phyloP scores from a whole-genome alignment of 1,140 invertebrate genomes.

The Manduca sexta region DNA sequence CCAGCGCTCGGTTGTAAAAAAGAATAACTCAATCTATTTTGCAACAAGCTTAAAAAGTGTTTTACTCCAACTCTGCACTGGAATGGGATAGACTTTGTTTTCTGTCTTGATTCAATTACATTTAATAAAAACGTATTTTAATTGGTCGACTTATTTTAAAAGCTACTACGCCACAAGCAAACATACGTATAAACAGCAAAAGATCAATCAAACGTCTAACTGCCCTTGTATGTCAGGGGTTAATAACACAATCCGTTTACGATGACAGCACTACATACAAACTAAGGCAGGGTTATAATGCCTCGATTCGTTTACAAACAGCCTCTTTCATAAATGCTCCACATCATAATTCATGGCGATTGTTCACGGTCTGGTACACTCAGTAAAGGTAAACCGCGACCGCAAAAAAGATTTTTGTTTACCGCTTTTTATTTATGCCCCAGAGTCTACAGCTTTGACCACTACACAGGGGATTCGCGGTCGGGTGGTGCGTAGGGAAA shows the following conservation, averaged over 20 bases:
- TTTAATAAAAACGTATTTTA: too few species aligned
- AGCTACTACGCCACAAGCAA: too few species aligned
- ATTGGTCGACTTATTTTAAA: too few species aligned
- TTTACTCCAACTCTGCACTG: too few species aligned
- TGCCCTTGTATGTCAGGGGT: too few species aligned
- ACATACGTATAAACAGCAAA: too few species aligned
- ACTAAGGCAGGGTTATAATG: slow-evolving; percentile 39
- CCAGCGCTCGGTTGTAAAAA: too few species aligned
- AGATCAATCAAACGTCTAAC: slow-evolving; percentile 46
- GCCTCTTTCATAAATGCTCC: slow-evolving; percentile 55
- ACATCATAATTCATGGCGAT: slow-evolving; percentile 63
- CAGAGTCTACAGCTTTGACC: slow-evolving; percentile 45
- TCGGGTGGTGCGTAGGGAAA: slow-evolving; percentile 29
- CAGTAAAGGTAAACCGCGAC: slow-evolving; percentile 60
- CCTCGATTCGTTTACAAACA: slow-evolving; percentile 54
- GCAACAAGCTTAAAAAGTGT: too few species aligned
- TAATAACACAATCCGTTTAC: slow-evolving; percentile 49
- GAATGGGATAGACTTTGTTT: too few species aligned
- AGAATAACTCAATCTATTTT: too few species aligned
- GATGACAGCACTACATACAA: slow-evolving; percentile 36
- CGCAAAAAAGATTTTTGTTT: slow-evolving; percentile 65
- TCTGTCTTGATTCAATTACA: too few species aligned
- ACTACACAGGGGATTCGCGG: slow-evolving; percentile 41
- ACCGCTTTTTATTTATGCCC: slow-evolving; percentile 46
- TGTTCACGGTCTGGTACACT: slow-evolving; percentile 63